These are phyloP conservation scores for Parapristionchus giblindavisi DNA, from an alignment of 2,888 invertebrate species.

Conservation along the genomic window DNA sequence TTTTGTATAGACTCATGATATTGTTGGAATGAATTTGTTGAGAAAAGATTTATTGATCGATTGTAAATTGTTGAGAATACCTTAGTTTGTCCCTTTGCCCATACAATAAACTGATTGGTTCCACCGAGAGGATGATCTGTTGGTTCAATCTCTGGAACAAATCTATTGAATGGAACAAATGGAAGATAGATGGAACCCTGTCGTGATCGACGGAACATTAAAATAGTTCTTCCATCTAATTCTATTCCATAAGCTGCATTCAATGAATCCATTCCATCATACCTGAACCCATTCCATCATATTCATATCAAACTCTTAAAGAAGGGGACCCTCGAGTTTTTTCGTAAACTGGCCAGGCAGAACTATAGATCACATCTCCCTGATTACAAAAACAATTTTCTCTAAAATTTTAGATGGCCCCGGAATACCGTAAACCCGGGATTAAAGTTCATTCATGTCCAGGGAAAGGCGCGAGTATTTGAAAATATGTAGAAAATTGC, in stretches of 20 bases:
- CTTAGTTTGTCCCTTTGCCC: slow-evolving; percentile 62
- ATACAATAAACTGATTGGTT: slow-evolving; percentile 55
- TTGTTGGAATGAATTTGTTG: neutral
- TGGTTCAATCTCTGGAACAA: slow-evolving; percentile 65
- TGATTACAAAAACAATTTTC: too few relatives aligned
- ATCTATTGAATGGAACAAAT: neutral
- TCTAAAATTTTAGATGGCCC: too few relatives aligned
- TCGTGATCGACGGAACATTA: slow-evolving; percentile 64
- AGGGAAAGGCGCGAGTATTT: too few relatives aligned
- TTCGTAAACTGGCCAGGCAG: too few relatives aligned
- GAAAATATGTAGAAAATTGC: too few relatives aligned
- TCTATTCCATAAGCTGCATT: slow-evolving; percentile 62
- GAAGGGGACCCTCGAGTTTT: too few relatives aligned
- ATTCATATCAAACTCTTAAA: too few relatives aligned
- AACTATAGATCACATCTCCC: too few relatives aligned
- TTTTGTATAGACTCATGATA: neutral
- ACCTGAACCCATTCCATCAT: slow-evolving; percentile 44
- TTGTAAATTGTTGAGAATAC: slow-evolving; percentile 5
- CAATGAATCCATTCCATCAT: slow-evolving; percentile 66
- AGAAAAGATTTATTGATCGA: neutral
- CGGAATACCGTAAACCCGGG: too few relatives aligned
- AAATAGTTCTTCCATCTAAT: slow-evolving; percentile 60
- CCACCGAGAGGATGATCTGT: slow-evolving; percentile 68
- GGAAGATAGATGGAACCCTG: slow-evolving; percentile 49
- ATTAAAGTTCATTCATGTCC: too few relatives aligned